Conservation (phyloP, 2,888 invertebrate genomes). For the Schrankia costaestrigalis region DNA sequence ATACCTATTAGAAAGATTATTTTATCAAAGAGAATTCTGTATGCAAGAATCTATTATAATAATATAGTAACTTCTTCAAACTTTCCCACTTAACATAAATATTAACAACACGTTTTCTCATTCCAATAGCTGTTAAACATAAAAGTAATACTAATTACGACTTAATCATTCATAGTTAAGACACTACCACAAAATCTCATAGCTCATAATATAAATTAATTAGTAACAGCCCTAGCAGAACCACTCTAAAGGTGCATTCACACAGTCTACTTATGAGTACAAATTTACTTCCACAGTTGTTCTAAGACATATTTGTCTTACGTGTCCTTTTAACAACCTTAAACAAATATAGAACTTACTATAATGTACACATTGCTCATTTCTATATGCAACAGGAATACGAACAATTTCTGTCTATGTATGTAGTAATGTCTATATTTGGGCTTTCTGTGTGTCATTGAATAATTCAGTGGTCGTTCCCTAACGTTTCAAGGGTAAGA, state of each 20-base stretch:
- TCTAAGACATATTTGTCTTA: conserved; percentile 74
- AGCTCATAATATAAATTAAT: conserved; percentile 53
- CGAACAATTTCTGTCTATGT: conserved; percentile 38
- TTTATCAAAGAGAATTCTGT: too few relatives aligned
- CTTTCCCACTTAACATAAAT: too few relatives aligned
- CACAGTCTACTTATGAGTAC: conserved; percentile 68
- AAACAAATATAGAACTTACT: conserved; percentile 65
- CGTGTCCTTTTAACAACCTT: conserved; percentile 57
- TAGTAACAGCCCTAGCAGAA: conserved; percentile 56
- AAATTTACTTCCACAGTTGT: conserved; percentile 68
- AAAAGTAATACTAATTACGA: conserved; percentile 12
- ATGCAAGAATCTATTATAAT: too few relatives aligned
- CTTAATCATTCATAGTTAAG: conserved; percentile 34
- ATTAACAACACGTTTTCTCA: too few relatives aligned
- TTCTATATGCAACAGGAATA: conserved; percentile 45
- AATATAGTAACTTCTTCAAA: too few relatives aligned
- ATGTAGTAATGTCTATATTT: conserved; percentile 74
- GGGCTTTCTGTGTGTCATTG: conserved; percentile 76
- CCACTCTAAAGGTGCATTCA: conserved; percentile 68
- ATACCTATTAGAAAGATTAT: too few relatives aligned
- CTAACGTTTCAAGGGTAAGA: conserved; percentile 78
- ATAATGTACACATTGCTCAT: conserved; percentile 49
- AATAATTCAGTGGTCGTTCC: conserved; percentile 78
- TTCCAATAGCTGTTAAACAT: too few relatives aligned
- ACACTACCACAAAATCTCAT: conserved; percentile 37